Evolutionary conservation across 2,888 invertebrate genomes (phyloP).

Genomic region (Dione juno): DNA sequence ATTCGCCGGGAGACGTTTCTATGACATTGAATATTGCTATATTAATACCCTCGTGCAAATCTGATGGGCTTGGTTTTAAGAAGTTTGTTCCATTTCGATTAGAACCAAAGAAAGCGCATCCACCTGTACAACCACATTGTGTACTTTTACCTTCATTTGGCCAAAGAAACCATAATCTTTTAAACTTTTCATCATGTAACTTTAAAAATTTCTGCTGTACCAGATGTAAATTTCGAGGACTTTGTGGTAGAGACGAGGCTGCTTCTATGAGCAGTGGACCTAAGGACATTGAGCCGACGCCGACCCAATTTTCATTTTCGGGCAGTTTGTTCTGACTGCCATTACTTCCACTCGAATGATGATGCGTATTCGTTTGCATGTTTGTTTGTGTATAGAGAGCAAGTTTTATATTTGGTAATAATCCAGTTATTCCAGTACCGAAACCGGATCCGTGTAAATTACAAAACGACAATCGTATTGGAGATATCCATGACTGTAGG

Average conservation of each 20-base stretch:
- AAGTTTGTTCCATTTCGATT: slow-evolving; percentile 95
- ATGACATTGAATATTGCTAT: slow-evolving; percentile 89
- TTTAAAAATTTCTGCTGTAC: slow-evolving; percentile 92
- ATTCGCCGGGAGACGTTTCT: slow-evolving; percentile 90
- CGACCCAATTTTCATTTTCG: slow-evolving; percentile 91
- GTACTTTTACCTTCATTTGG: slow-evolving; percentile 86
- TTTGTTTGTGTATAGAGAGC: slow-evolving; percentile 87
- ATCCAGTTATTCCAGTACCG: slow-evolving; percentile 93
- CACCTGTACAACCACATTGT: slow-evolving; percentile 97
- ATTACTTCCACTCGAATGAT: slow-evolving; percentile 82
- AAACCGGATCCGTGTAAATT: slow-evolving; percentile 97
- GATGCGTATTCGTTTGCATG: slow-evolving; percentile 78
- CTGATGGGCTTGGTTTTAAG: slow-evolving; percentile 92
- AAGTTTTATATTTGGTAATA: slow-evolving; percentile 89
- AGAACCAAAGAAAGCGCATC: slow-evolving; percentile 96
- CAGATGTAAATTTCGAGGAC: slow-evolving; percentile 89
- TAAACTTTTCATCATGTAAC: slow-evolving; percentile 92
- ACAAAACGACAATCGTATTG: slow-evolving; percentile 94
- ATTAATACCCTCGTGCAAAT: slow-evolving; percentile 91
- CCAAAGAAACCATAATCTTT: slow-evolving; percentile 98
- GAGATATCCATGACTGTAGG: slow-evolving; percentile 94
- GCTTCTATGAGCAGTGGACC: slow-evolving; percentile 96
- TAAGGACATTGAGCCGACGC: slow-evolving; percentile 94
- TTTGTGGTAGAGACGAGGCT: slow-evolving; percentile 90
- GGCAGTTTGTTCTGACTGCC: slow-evolving; percentile 64